Evolutionary conservation across 2,113 vertebrate species (phyloP).

Genomic region (Trichechus manatus): DNA sequence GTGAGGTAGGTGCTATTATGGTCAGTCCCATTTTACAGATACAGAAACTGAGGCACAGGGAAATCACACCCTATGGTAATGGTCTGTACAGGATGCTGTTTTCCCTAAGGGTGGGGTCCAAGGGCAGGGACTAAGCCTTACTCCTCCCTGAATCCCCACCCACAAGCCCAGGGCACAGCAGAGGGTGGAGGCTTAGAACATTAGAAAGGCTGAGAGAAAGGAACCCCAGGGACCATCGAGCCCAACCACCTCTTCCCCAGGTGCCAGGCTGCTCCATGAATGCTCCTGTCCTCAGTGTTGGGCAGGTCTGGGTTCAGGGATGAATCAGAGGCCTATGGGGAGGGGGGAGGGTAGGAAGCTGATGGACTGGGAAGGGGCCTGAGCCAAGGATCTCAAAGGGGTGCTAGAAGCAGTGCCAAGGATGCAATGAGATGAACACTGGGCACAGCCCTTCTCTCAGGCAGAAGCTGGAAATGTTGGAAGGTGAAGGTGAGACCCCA

Average conservation of each 20-base stretch:
- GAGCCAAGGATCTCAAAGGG: background rate
- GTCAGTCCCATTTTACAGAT: background rate
- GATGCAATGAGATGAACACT: too few relatives aligned
- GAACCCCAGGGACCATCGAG: background rate
- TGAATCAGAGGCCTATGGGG: background rate
- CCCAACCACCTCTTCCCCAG: too few relatives aligned
- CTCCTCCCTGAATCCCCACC: background rate
- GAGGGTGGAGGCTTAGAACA: background rate
- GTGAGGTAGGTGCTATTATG: background rate
- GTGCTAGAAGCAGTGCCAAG: background rate
- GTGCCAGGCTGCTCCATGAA: background rate
- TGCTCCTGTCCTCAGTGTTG: background rate
- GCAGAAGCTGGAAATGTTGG: too few relatives aligned
- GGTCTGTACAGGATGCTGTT: background rate
- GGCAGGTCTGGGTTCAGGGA: background rate
- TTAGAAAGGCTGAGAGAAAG: background rate
- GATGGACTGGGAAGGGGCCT: background rate
- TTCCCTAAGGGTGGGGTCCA: background rate
- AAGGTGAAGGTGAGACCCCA: background rate
- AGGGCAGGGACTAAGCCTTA: background rate
- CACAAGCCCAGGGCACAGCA: background rate
- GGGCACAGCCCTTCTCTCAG: background rate
- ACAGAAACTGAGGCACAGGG: background rate
- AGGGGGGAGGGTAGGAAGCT: background rate
- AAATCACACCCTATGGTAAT: too few relatives aligned